Evolutionary conservation across 2,113 vertebrate genomes (phyloP).

Genomic region (Anguilla japonica): DNA sequence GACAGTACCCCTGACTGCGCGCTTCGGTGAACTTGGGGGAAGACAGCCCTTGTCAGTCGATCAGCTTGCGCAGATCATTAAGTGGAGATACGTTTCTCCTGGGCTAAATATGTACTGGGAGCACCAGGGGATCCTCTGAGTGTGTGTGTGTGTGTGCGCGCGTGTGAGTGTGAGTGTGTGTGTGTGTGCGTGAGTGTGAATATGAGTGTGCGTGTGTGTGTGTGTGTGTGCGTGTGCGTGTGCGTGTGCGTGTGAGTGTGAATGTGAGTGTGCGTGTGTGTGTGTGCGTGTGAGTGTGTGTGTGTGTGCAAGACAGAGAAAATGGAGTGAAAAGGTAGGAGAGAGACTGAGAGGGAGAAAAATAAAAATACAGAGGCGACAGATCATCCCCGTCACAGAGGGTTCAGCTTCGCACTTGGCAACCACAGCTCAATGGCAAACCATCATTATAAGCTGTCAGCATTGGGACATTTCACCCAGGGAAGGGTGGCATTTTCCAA

Average conservation of each 20-base stretch:
- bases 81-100: neutral
- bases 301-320: neutral
- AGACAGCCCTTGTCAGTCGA: neutral
- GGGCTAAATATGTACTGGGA: neutral
- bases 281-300: too few relatives aligned
- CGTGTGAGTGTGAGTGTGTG: neutral
- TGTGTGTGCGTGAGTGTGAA: neutral
- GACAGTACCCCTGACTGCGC: neutral
- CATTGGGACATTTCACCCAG: neutral
- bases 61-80: constrained; percentile 12
- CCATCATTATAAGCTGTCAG: neutral
- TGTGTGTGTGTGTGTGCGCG: neutral
- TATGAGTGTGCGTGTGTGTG: too few relatives aligned
- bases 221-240: too few relatives aligned
- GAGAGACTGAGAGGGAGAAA: neutral
- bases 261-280: too few relatives aligned
- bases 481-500: neutral
- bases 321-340: neutral
- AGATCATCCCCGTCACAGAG: neutral
- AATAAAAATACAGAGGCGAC: neutral
- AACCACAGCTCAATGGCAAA: neutral
- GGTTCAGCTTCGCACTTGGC: neutral
- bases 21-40: constrained; percentile 10
- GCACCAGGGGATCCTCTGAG: neutral
- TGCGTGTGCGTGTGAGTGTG: too few relatives aligned